Evolutionary conservation across 1,140 invertebrate species (phyloP), one percentile per base, ranked within the genome.

Genomic region (Drosophila bocki): DNA sequence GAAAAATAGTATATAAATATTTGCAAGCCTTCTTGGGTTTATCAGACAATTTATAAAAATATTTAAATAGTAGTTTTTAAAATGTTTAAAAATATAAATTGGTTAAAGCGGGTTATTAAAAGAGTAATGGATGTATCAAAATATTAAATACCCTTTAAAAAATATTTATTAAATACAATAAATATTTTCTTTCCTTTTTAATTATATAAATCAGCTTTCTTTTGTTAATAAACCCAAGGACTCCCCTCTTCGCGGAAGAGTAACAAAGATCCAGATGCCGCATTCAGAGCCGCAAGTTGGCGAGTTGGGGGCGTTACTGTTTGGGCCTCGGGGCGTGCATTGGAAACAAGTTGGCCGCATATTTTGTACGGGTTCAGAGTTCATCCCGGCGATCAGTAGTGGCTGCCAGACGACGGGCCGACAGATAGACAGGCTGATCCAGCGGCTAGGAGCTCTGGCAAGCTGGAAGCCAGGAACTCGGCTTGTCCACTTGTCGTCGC

Each of bases 311-410:
- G 84, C 85, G 83, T 87, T 84, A 53, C 77, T 84, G 71, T 62
- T 75, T 56, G 37, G 53, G 56, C 74, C 78, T 83, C 69, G 77
- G 79, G 84, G 84, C 77, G 84, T 71, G 83, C 62, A 80, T 74
- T 70, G 82, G 63, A 87, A 88, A 88, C 84, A 88, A 88, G 85
- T 90, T 88, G 81, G 85, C 85, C 80, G 84, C 84, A 88, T 88
- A 88, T 88, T 88, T 88, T 90, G 85, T 90, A 62, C 47, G 64
- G 80, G 81, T 84, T 88, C 84, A 88, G 80, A 88, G 84, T 88
- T 90, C 84, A 88, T 76, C 35, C 53, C 59, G 59, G 48, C 69
- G 75, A 75, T 74, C 60, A 77, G 60, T 47, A 77, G 60, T 47
- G 62, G 42, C 67, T 72, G 80, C 54, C 59, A 61, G 69, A 56